Base-by-base conservation (phyloP, 1,140 invertebrate genomes). In the Calliopsis andreniformis region DNA sequence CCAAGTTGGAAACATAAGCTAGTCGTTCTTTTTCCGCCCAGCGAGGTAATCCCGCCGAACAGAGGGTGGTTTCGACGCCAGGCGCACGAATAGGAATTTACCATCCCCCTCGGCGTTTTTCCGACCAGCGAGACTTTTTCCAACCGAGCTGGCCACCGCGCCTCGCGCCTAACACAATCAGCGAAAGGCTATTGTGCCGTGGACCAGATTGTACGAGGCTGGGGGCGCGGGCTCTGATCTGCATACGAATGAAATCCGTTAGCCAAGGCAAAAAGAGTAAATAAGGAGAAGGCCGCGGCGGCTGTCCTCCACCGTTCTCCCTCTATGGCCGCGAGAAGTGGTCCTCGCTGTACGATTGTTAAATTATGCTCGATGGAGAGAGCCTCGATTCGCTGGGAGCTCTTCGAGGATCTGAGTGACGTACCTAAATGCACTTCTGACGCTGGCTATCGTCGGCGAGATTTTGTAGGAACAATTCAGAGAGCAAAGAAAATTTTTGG, bases 231-330 rank as follows among this genome's bases (percentile, higher is more conserved):
- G 18, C 23, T 76, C 64, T 61, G 69, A 76, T 76, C 45, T 76
- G 55, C 73, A 76, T 69, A 45, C 73, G 73, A 76, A 69, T 76
- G 64, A 69, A 69, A 69, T 69, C 73, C 73, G 73, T 59, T 58
- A 61, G 64, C 70, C 18, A 30, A 30, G 42, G 32, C 59, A 51
- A 43, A 32, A 63, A 73, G 43, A n/a, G 47, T 53, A 73, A 73
- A 73, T 42, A 73, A 42, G 35, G 55, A 32, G 49, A 51, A 56
- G 20, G 5, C 16, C 7, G 32, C 16, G 58, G 35, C 35, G 10
- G 35, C 25, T 7, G 16, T 30, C 28, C 7, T n/a, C 53, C 14
- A 3, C 20, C 12, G 8, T 7, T 20, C 18, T 23, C 14, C 28
- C 12, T 32, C 28, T 5, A 30, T 20, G 8, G 28, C 25, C 8